Base-by-base conservation (phyloP, 2,888 invertebrate genomes). In the Tuberolachnus salignus region DNA sequence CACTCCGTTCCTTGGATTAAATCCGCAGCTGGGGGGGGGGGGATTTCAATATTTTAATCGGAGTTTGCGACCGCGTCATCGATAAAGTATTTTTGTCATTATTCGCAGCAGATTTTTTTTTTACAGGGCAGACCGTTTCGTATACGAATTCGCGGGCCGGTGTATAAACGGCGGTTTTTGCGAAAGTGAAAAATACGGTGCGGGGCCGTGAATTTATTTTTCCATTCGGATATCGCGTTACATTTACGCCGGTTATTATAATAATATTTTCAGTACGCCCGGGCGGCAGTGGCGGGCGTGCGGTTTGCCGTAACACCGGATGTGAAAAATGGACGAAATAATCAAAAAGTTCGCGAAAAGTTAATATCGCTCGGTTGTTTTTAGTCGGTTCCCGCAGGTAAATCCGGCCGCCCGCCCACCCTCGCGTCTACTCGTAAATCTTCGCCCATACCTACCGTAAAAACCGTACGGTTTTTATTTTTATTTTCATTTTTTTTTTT, bases 271-370 rank as follows among this genome's bases (percentile, higher is more conserved):
- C 19, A 42, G 11, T 23, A 23, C 16, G 23, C 4, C 26, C 8
- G 34, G 6, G 34, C 34, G 34, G 34, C 34, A n/a, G n/a, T n/a
- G 34, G 34, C 51, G 10, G 51, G 34, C 9, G 67, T 16, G 51
- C 21, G 67, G 51, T 16, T 34, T 69, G 51, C 51, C 51, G 51
- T 34, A 51, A 61, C 72, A 34, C 71, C 72, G 51, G 72, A 63
- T 73, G 72, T 73, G 61, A 63, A 51, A 73, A 73, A 73, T 73
- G 72, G 61, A 51, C 72, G 34, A 73, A 73, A 73, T 63, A 73
- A 73, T 73, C 72, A 73, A 73, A 73, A 73, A 72, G 49, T 72
- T 61, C 34, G 26, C 34, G 61, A 72, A 72, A 72, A 73, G 61
- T 73, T 73, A 63, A 73, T 73, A 73, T 73, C 21, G 72, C 34